Base-by-base conservation (phyloP, 2,888 invertebrate species). In the Drosophila dives region DNA sequence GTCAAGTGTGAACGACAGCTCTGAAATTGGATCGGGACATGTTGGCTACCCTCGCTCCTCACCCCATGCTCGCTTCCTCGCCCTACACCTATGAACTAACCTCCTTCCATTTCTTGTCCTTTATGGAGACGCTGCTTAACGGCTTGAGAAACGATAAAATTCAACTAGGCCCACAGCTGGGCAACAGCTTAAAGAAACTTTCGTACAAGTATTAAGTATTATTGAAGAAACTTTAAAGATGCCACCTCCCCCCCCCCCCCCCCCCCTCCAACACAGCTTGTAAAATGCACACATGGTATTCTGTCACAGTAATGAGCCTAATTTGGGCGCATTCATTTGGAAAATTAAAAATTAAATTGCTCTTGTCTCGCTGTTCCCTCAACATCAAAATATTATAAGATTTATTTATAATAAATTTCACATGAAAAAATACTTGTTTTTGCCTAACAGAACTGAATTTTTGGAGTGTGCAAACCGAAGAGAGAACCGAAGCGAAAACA, bases 301-400 rank as follows among this genome's bases (percentile, higher is more conserved):
- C 55, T 71, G 53, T 55, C 59, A 77, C 55, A 73, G 77, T 83
- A 89, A 89, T 86, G 81, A 85, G 89, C 87, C 87, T 78, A 89
- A 89, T 87, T 87, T 83, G 80, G n/a, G 48, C 76, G 87, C 89
- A 87, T 87, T 87, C 89, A 83, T 75, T 89, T 89, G 89, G 89
- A 87, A 87, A 87, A 87, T 87, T 87, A 87, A 89, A 87, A 89
- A 87, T 87, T 87, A 86, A 86, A 86, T 86, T 89, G 89, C 87
- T 86, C 89, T 86, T 86, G 87, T 89, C 72, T 82, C 64, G 77
- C 69, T 77, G 67, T 72, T 51, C 53, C 53, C 64, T 40, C 36
- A 51, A 56, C 56, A 55, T 58, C 54, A 56, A 72, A 73, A 82
- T 75, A 78, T 75, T 80, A 72, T 69, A 64, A 75, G 81, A 88